Percentiles rank a stretch among this genome's conserved stretches.
Evolutionary conservation across 2,888 invertebrate species (phyloP).

Genomic region (Thera obeliscata): DNA sequence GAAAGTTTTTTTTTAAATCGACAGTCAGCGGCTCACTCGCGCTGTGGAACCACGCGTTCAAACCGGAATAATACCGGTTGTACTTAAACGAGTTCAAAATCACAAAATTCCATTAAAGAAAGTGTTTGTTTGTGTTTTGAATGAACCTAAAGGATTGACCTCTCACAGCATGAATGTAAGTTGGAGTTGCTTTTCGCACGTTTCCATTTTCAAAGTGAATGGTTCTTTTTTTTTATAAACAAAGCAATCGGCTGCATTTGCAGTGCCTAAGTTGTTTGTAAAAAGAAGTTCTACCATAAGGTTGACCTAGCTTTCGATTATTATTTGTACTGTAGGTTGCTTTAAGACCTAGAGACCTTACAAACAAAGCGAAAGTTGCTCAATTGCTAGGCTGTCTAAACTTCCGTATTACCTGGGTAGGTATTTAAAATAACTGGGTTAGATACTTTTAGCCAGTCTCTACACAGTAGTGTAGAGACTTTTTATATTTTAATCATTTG

Average conservation of each 20-base stretch:
- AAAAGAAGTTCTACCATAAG: conserved; percentile 3
- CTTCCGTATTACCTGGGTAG: neutral
- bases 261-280: neutral
- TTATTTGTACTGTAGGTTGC: neutral
- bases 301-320: conserved; percentile 16
- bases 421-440: too few species aligned
- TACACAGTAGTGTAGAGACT: too few species aligned
- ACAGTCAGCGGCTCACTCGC: conserved; percentile 33
- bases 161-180: conserved; percentile 56
- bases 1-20: conserved; percentile 31
- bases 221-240: conserved; percentile 8
- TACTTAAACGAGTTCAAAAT: conserved; percentile 22
- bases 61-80: conserved; percentile 31
- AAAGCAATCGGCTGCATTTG: conserved; percentile 14
- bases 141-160: conserved; percentile 35
- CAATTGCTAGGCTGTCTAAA: neutral
- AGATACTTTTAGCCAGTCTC: too few species aligned
- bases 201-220: conserved; percentile 40
- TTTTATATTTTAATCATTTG: too few species aligned
- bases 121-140: conserved; percentile 42
- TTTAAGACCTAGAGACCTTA: neutral
- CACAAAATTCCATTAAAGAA: conserved; percentile 44
- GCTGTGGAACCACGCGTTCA: conserved; percentile 29
- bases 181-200: conserved; percentile 31
- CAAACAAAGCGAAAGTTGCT: conserved; percentile 13